Percentiles rank a stretch among this genome's conserved stretches.
Evolutionary conservation across 2,113 vertebrate genomes (phyloP).

Genomic region (Lasiurus borealis): DNA sequence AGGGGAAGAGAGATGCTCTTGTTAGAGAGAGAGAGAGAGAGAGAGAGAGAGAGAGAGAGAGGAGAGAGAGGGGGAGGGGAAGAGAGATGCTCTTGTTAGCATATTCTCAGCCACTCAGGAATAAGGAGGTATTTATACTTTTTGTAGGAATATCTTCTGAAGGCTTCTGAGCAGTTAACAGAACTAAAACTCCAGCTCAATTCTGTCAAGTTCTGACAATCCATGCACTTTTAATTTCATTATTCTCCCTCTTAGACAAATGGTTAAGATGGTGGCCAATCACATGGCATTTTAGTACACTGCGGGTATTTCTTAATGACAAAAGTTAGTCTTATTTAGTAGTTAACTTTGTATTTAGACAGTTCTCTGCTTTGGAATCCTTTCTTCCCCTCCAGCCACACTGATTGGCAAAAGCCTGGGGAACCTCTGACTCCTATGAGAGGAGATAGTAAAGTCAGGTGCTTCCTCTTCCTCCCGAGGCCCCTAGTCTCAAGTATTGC

Average conservation of each 20-base stretch:
- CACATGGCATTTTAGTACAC: not conserved
- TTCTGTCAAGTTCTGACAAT: not conserved
- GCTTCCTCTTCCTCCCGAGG: not conserved
- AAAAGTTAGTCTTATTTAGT: not conserved
- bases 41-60: too few species aligned
- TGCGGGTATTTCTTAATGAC: not conserved
- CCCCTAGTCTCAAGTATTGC: not conserved
- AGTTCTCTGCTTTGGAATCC: not conserved
- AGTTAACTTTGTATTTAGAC: constrained; percentile 7
- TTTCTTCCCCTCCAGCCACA: not conserved
- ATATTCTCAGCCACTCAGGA: not conserved
- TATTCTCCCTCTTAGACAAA: not conserved
- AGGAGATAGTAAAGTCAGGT: not conserved
- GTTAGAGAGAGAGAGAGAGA: not conserved
- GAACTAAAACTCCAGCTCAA: not conserved
- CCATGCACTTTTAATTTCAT: not conserved
- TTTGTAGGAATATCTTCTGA: not conserved
- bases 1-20: not conserved
- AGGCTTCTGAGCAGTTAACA: not conserved
- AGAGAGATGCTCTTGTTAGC: not conserved
- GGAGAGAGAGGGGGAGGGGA: too few species aligned
- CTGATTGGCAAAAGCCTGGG: not conserved
- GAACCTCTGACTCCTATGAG: not conserved
- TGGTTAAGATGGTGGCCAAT: not conserved
- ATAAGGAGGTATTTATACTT: not conserved